These are phyloP conservation scores for Melolontha melolontha DNA, from an alignment of 2,888 invertebrate genomes.

Conservation along the genomic window DNA sequence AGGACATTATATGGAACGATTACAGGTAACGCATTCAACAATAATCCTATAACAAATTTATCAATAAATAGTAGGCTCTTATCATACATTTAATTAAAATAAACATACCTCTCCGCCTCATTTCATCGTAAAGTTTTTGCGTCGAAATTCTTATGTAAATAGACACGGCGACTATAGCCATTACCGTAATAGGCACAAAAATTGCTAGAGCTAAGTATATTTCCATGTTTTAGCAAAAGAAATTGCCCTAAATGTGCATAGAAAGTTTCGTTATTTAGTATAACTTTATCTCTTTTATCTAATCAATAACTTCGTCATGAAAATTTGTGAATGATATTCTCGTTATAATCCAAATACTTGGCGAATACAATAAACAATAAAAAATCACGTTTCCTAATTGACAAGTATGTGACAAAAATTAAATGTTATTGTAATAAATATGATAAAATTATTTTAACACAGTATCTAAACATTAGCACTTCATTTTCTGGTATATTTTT, in stretches of 20 bases:
- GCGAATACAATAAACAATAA: too few species aligned
- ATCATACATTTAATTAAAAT: background rate
- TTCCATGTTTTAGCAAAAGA: slow-evolving; percentile 14
- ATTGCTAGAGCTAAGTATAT: slow-evolving; percentile 2
- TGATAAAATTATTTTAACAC: too few species aligned
- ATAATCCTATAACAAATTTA: slow-evolving; percentile 9
- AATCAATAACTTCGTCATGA: too few species aligned
- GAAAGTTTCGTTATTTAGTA: background rate
- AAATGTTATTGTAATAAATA: too few species aligned
- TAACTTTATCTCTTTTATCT: background rate
- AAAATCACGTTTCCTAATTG: too few species aligned
- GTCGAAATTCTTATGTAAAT: slow-evolving; percentile 36
- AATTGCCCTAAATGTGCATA: background rate
- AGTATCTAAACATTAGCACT: too few species aligned
- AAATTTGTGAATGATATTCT: too few species aligned
- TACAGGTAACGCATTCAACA: slow-evolving; percentile 17
- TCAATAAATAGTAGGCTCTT: background rate
- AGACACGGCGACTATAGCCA: slow-evolving; percentile 23
- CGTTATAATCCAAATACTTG: too few species aligned
- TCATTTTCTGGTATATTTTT: too few species aligned
- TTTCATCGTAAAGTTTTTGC: slow-evolving; percentile 33
- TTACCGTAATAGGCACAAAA: slow-evolving; percentile 30
- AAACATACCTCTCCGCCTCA: slow-evolving; percentile 32
- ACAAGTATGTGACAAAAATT: too few species aligned
- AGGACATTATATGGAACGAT: slow-evolving; percentile 28